Conservation (phyloP, 2,888 invertebrate species). For the Resseliella maxima region DNA sequence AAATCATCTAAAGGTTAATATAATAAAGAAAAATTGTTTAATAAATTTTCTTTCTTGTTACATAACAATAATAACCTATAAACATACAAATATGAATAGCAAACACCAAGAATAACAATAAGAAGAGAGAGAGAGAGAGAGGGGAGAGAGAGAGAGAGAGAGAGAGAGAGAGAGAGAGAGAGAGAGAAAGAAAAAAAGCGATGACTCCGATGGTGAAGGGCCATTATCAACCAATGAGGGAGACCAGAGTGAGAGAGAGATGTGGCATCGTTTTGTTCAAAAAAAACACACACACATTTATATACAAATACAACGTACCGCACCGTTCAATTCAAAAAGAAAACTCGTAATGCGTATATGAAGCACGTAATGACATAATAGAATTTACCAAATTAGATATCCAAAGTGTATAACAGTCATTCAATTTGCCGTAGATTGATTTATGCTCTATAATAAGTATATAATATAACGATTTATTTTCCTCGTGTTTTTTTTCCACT, state of each 20-base stretch:
- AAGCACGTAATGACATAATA: slow-evolving; percentile 57
- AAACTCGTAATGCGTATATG: slow-evolving; percentile 42
- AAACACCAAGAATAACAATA: slow-evolving; percentile 51
- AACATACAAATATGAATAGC: slow-evolving; percentile 6
- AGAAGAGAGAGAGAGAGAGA: background rate
- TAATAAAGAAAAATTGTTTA: slow-evolving; percentile 26
- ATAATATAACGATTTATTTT: slow-evolving; percentile 55
- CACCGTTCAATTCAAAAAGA: background rate
- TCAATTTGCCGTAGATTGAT: slow-evolving; percentile 53
- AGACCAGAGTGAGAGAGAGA: too few relatives aligned
- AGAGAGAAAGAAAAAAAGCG: too few relatives aligned
- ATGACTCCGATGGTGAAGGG: too few relatives aligned
- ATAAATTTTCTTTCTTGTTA: slow-evolving; percentile 49
- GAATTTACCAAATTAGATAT: slow-evolving; percentile 56
- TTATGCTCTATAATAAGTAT: slow-evolving; percentile 53
- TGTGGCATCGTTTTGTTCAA: too few relatives aligned
- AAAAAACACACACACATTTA: background rate
- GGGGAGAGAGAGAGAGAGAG: background rate
- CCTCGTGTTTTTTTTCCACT: background rate
- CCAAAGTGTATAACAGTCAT: slow-evolving; percentile 56
- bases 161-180: too few relatives aligned
- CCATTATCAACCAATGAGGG: too few relatives aligned
- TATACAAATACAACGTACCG: background rate
- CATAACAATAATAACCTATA: slow-evolving; percentile 42
- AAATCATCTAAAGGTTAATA: background rate